phyloP scores from a whole-genome alignment of 2,888 invertebrate species.

The Caenorhabditis sp. region DNA sequence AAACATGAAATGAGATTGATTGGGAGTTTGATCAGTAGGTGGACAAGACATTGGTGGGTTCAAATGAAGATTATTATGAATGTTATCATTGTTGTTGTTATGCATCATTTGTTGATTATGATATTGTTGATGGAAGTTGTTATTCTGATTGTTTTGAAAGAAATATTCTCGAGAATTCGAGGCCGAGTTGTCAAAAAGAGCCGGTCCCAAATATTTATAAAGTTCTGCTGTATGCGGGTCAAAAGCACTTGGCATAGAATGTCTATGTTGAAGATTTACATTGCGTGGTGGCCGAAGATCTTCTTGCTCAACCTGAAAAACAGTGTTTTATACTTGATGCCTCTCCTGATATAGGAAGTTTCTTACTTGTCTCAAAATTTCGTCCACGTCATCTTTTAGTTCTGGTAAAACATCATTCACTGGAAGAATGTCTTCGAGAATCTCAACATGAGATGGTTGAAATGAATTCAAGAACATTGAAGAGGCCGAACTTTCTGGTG shows the following conservation, averaged over 20 bases:
- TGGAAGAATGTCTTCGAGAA: conserved; percentile 46
- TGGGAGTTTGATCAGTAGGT: conserved; percentile 2
- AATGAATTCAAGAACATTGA: conserved; percentile 28
- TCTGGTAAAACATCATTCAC: conserved; percentile 57
- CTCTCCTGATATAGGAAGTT: background rate
- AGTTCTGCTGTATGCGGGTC: conserved; percentile 19
- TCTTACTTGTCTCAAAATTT: conserved; percentile 62
- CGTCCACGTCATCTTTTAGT: conserved; percentile 62
- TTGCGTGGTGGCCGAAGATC: conserved; percentile 8
- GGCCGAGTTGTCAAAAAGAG: conserved; percentile 17
- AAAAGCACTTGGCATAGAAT: conserved; percentile 35
- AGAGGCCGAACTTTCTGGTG: conserved; percentile 50
- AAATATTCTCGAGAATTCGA: background rate
- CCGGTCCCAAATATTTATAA: conserved; percentile 41
- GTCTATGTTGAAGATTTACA: conserved; percentile 29
- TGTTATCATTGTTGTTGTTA: background rate
- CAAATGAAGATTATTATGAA: background rate
- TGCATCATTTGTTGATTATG: background rate
- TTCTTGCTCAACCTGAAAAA: conserved; percentile 18
- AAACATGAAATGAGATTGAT: conserved; percentile 1
- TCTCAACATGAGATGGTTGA: conserved; percentile 11
- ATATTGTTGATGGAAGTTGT: background rate
- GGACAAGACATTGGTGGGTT: conserved; percentile 33
- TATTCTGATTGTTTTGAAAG: background rate
- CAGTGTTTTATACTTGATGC: background rate